Conservation (phyloP, 2,797 vertebrate genomes). For the Acanthurus leucopareius region DNA sequence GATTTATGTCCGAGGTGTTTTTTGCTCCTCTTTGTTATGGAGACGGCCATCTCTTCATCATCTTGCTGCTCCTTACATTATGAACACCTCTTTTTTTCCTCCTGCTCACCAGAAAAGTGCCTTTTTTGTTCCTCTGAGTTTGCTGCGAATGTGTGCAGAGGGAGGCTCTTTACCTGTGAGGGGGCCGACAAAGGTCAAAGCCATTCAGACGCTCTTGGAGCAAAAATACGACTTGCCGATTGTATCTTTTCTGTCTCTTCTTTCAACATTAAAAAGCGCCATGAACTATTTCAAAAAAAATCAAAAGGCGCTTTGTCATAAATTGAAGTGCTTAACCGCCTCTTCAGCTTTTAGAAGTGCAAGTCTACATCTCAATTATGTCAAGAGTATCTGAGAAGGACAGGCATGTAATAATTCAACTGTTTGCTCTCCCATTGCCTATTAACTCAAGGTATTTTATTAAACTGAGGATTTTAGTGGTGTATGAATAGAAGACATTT, state of each 20-base stretch:
- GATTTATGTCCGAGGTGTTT: conserved; percentile 18
- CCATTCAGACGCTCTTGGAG: conserved; percentile 26
- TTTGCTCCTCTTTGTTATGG: background rate
- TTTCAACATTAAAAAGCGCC: conserved; percentile 23
- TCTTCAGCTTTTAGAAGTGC: background rate
- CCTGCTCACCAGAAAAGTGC: conserved; percentile 32
- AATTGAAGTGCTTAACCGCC: background rate
- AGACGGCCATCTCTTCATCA: conserved; percentile 9
- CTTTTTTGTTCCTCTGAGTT: conserved; percentile 38
- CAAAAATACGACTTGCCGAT: conserved; percentile 28
- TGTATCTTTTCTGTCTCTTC: background rate
- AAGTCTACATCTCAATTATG: background rate
- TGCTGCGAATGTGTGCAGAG: conserved; percentile 48
- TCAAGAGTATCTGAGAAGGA: conserved; percentile 10
- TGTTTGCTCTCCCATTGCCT: background rate
- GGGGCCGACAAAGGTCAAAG: conserved; percentile 45
- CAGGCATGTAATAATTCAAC: background rate
- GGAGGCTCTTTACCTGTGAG: conserved; percentile 48
- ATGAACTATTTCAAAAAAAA: conserved; percentile 15
- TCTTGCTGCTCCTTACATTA: conserved; percentile 32
- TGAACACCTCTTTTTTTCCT: conserved; percentile 40
- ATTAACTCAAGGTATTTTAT: background rate
- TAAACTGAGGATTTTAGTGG: background rate
- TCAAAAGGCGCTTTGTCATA: conserved; percentile 18
- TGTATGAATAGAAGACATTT: conserved; percentile 8